Percentiles rank a stretch among this genome's conserved stretches.
These are phyloP conservation scores for Uromys caudimaculatus DNA, from an alignment of 2,797 vertebrate species.

Conservation along the genomic window DNA sequence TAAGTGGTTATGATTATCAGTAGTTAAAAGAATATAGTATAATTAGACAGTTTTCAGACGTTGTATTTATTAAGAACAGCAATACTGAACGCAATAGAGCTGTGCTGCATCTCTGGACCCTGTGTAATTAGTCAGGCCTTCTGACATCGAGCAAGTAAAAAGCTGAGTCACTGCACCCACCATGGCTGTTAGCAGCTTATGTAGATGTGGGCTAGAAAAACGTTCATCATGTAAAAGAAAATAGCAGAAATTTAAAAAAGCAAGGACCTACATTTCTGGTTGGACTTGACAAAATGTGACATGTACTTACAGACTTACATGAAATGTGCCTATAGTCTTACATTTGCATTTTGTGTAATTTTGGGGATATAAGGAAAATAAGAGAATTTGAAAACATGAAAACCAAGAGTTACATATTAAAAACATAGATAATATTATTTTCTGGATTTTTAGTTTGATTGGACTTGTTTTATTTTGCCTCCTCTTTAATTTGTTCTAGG, in stretches of 20 bases:
- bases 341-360: neutral
- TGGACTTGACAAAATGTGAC: neutral
- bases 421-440: neutral
- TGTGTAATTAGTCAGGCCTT: neutral
- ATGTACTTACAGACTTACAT: neutral
- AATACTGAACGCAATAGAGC: neutral
- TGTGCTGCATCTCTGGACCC: neutral
- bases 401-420: constrained; percentile 34
- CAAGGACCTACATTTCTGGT: neutral
- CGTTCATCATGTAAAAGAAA: neutral
- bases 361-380: neutral
- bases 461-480: neutral
- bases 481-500: too few relatives aligned
- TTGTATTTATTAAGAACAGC: neutral
- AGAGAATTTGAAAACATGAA: neutral
- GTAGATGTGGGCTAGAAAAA: neutral
- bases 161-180: neutral
- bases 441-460: neutral
- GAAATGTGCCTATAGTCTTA: neutral
- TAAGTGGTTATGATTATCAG: neutral
- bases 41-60: neutral
- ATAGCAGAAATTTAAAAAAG: neutral
- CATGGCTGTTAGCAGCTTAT: neutral
- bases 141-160: neutral
- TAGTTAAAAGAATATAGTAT: neutral